These are phyloP conservation scores for Drosophila gunungcola DNA, from an alignment of 1,140 invertebrate genomes.

Conservation along the genomic window DNA sequence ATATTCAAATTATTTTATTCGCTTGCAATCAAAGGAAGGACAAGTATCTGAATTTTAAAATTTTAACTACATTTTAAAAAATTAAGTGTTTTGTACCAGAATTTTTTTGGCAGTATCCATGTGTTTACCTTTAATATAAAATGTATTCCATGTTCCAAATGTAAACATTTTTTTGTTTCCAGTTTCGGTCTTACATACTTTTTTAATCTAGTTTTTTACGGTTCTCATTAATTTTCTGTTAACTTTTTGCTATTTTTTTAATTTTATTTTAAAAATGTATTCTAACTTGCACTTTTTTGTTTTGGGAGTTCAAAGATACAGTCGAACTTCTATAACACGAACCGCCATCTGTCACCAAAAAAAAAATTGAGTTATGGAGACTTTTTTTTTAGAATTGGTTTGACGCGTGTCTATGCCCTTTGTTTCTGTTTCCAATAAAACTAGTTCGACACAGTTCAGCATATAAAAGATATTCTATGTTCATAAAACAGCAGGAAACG, in stretches of 20 bases:
- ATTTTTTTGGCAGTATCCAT: too few relatives aligned
- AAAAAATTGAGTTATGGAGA: neutral
- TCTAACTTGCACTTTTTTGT: constrained; percentile 32
- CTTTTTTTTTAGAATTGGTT: too few relatives aligned
- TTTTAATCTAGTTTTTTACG: constrained; percentile 49
- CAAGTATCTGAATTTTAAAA: too few relatives aligned
- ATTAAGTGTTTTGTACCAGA: too few relatives aligned
- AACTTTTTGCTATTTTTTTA: constrained; percentile 73
- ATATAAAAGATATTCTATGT: too few relatives aligned
- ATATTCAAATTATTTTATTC: too few relatives aligned
- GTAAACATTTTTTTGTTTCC: constrained; percentile 14
- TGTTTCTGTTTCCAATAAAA: neutral
- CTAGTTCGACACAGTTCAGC: too few relatives aligned
- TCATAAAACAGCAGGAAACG: too few relatives aligned
- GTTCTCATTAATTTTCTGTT: constrained; percentile 75
- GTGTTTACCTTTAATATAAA: neutral
- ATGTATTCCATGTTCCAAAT: neutral
- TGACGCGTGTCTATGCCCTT: neutral
- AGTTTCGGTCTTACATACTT: constrained; percentile 16
- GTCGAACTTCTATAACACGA: constrained; percentile 10
- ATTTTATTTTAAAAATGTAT: constrained; percentile 68
- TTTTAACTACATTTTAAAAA: too few relatives aligned
- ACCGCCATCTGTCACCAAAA: neutral
- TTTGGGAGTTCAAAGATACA: constrained; percentile 49
- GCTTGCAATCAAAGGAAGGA: too few relatives aligned